Percentiles rank a stretch among this genome's conserved stretches.
Conservation (phyloP, 2,113 vertebrate species). For the Albula goreensis region DNA sequence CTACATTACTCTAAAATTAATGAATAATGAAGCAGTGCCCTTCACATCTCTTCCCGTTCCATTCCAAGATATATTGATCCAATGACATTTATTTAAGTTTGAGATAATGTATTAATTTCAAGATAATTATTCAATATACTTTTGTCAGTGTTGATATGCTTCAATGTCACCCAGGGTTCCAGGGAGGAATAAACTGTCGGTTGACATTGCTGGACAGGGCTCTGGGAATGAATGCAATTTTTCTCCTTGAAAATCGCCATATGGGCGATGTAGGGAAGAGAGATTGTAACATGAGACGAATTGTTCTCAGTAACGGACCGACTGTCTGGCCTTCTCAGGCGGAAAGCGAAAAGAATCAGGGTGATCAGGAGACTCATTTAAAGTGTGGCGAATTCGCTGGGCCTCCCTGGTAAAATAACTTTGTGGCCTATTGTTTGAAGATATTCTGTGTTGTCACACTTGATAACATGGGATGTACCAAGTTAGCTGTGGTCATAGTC, state of each 20-base stretch:
- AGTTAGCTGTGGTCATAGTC: no score
- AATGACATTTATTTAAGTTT: conserved; percentile 95
- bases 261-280: conserved; percentile 57
- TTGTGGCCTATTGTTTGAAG: conserved; percentile 16
- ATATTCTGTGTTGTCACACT: not conserved
- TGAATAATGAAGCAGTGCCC: conserved; percentile 93
- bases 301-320: conserved; percentile 46
- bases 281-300: conserved; percentile 49
- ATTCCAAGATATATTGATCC: conserved; percentile 88
- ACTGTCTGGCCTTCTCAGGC: conserved; percentile 32
- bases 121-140: conserved; percentile 98
- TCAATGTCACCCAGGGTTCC: conserved; percentile 83
- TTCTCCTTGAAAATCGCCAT: conserved; percentile 79
- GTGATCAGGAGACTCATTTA: conserved; percentile 34
- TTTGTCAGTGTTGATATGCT: conserved; percentile 97
- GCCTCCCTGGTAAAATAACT: not conserved
- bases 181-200: conserved; percentile 86
- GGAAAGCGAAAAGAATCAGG: conserved; percentile 28
- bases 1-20: conserved; percentile 90
- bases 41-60: conserved; percentile 85
- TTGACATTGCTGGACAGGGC: conserved; percentile 83
- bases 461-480: not conserved
- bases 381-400: conserved; percentile 23
- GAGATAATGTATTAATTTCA: conserved; percentile 95
- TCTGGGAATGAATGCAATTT: conserved; percentile 76